A percentile compares a stretch with the other conserved stretches of the same genome.
phyloP scores from a whole-genome alignment of 2,113 vertebrate species.

The Geococcyx californianus region DNA sequence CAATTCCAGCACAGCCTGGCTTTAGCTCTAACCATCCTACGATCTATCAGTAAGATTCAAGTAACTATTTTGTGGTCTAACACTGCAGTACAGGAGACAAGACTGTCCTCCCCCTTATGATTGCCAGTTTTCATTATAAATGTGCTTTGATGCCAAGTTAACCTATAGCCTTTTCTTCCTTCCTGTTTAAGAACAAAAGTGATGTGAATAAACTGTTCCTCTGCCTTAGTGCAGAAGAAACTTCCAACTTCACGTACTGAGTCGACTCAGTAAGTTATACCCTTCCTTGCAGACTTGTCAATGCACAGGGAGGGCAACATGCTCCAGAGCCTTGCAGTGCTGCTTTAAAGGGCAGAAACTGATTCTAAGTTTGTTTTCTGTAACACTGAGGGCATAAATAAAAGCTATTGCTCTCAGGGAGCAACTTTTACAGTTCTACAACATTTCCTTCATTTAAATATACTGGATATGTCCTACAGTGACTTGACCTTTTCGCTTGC shows the following conservation, averaged over 20 bases:
- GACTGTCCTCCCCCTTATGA: rapidly evolving
- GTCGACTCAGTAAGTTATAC: neutral
- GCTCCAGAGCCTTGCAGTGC: neutral
- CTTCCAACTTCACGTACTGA: rapidly evolving
- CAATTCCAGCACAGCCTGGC: neutral
- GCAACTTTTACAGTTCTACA: neutral
- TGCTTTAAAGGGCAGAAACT: neutral
- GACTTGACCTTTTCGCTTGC: neutral
- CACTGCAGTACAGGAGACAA: rapidly evolving
- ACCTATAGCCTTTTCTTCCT: neutral
- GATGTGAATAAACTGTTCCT: neutral
- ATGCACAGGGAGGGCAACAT: neutral
- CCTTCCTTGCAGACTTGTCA: neutral
- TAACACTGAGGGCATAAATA: neutral
- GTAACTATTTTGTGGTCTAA: rapidly evolving
- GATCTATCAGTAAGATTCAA: neutral
- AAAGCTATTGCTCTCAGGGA: neutral
- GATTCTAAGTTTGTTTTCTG: neutral
- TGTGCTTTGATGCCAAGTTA: neutral
- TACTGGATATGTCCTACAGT: neutral
- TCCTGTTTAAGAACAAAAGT: neutral
- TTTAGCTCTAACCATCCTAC: neutral
- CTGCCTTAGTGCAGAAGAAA: neutral
- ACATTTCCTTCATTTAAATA: neutral
- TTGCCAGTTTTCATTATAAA: neutral